Evolutionary conservation across 2,888 invertebrate species (phyloP).

Genomic region (Cephonodes hylas): DNA sequence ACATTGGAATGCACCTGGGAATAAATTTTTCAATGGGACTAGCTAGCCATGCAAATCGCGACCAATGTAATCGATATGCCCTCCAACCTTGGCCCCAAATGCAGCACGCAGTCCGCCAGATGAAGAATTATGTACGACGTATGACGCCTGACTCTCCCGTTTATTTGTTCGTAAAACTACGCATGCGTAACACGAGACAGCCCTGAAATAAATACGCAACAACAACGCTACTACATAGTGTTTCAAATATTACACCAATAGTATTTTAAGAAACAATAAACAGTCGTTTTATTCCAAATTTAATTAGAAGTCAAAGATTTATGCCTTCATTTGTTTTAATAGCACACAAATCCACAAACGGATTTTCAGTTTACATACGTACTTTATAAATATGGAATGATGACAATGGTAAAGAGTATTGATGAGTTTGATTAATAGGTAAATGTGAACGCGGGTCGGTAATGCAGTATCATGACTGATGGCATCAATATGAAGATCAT

Average conservation of each 20-base stretch:
- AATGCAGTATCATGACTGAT: background rate
- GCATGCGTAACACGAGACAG: slow-evolving; percentile 25
- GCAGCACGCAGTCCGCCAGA: slow-evolving; percentile 52
- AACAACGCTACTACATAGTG: background rate
- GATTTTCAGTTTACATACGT: background rate
- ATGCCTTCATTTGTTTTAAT: no score
- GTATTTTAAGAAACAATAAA: background rate
- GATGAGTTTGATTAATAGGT: background rate
- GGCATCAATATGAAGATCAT: slow-evolving; percentile 50
- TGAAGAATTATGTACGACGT: slow-evolving; percentile 62
- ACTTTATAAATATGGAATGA: background rate
- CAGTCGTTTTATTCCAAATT: no score
- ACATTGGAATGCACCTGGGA: background rate
- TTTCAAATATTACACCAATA: background rate
- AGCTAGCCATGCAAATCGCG: slow-evolving; percentile 56
- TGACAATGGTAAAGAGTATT: background rate
- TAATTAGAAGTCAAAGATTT: no score
- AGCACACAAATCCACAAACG: background rate
- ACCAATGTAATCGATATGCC: slow-evolving; percentile 65
- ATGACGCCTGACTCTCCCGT: slow-evolving; percentile 38
- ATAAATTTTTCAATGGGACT: background rate
- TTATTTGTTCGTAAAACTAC: slow-evolving; percentile 52
- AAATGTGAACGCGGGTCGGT: background rate
- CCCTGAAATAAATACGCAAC: background rate
- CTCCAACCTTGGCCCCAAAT: slow-evolving; percentile 69